These are phyloP conservation scores for Keiferia lycopersicella DNA, from an alignment of 2,888 invertebrate genomes.

Conservation along the genomic window DNA sequence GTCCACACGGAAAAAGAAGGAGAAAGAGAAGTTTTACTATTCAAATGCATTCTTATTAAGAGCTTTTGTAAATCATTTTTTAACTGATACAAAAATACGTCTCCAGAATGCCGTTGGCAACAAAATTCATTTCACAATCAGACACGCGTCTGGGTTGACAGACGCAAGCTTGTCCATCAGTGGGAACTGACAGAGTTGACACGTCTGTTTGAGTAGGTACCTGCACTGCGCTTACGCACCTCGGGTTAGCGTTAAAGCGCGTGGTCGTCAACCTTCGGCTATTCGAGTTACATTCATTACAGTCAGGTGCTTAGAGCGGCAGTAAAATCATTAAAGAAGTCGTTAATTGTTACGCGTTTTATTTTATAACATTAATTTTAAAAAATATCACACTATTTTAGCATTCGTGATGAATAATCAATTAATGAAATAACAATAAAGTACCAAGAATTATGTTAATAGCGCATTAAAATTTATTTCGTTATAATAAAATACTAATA, in stretches of 20 bases:
- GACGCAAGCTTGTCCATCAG: slow-evolving; percentile 15
- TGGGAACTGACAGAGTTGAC: slow-evolving; percentile 43
- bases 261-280: slow-evolving; percentile 21
- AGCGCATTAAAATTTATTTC: not conserved
- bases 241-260: slow-evolving; percentile 13
- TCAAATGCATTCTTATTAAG: no score
- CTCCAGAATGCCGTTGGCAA: slow-evolving; percentile 2
- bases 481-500: not conserved
- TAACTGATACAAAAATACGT: not conserved
- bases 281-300: not conserved
- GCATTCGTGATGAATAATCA: no score
- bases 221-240: slow-evolving; percentile 33
- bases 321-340: no score
- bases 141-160: slow-evolving; percentile 15
- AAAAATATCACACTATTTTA: no score
- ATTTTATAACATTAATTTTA: no score
- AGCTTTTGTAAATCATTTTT: not conserved
- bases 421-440: no score
- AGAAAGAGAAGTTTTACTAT: no score
- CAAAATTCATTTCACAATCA: slow-evolving; percentile 22
- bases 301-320: no score
- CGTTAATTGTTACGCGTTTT: no score
- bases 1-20: no score
- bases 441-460: no score
- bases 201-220: slow-evolving; percentile 36